These are phyloP conservation scores for Numenius phaeopus DNA, from an alignment of 2,797 vertebrate genomes.

Conservation along the genomic window DNA sequence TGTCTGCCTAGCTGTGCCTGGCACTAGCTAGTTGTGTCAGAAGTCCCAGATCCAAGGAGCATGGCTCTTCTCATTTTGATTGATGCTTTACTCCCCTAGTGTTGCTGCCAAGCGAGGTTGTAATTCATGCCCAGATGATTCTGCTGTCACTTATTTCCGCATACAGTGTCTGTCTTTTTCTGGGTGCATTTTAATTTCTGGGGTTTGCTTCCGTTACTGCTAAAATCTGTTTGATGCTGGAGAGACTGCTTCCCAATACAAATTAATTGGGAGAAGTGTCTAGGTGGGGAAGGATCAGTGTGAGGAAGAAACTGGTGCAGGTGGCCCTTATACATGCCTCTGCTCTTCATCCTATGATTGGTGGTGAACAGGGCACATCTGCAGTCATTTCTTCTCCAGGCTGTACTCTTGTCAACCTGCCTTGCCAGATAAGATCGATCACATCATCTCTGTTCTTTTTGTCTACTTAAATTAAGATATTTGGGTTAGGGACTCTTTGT, in stretches of 20 bases:
- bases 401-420: neutral
- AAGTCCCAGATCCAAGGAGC: constrained; percentile 26
- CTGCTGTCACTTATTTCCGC: constrained; percentile 29
- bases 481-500: neutral
- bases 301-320: neutral
- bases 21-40: constrained; percentile 26
- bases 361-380: neutral
- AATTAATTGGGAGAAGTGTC: neutral
- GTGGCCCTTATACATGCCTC: neutral
- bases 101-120: neutral
- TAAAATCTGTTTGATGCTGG: neutral
- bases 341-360: neutral
- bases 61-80: neutral
- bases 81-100: neutral
- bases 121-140: constrained; percentile 9
- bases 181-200: constrained; percentile 15
- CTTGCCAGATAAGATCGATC: neutral
- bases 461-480: neutral
- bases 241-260: neutral
- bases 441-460: neutral
- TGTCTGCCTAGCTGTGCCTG: constrained; percentile 36
- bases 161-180: neutral
- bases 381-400: neutral
- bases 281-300: neutral
- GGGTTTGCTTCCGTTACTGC: neutral